Base-by-base conservation (phyloP, 1,140 invertebrate genomes). In the Drosophila varians region DNA sequence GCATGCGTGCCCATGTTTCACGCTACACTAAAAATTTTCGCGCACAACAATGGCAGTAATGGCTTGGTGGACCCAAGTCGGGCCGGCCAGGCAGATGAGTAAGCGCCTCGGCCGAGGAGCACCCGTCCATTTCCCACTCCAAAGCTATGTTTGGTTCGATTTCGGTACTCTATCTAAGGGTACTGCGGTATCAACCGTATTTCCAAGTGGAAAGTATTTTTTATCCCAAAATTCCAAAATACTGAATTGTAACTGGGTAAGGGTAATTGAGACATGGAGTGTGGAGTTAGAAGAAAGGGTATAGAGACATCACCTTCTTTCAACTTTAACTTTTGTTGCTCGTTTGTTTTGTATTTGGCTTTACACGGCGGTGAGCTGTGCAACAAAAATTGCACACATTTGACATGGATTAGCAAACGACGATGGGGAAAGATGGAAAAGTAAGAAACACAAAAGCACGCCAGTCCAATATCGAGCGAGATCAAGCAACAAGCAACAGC, bases 1-100 rank as follows among this genome's bases (percentile, higher is more conserved):
- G 80, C 80, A 86, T 86, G 80, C 80, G 80, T 86, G 80, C 80
- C 73, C 80, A 80, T 86, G 80, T 86, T 86, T 87, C 80, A 87
- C 77, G 82, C 80, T 86, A 86, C 73, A 86, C 76, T 77, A 86
- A 62, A 80, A 87, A 69, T 86, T 73, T 86, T 80, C 76, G 79
- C 80, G 77, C 60, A 79, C 45, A 76, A 57, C 57, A 70, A 77
- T 49, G 55, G 43, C 61, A 58, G 47, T 7, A 25, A 3, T 7
- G 31, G 4, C 46, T 36, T 28, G 56, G 38, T 28, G 56, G 38
- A 42, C 51, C 64, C 18, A 23, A 34, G 49, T 40, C 14, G 14
- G 54, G 48, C 23, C 56, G 45, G 60, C 66, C 77, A 23, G 77
- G 62, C 46, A 80, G 80, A 86, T 86, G 80, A 86, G 80, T 87